These are phyloP conservation scores for Pandemis heparana DNA, from an alignment of 2,888 invertebrate genomes.

Conservation along the genomic window DNA sequence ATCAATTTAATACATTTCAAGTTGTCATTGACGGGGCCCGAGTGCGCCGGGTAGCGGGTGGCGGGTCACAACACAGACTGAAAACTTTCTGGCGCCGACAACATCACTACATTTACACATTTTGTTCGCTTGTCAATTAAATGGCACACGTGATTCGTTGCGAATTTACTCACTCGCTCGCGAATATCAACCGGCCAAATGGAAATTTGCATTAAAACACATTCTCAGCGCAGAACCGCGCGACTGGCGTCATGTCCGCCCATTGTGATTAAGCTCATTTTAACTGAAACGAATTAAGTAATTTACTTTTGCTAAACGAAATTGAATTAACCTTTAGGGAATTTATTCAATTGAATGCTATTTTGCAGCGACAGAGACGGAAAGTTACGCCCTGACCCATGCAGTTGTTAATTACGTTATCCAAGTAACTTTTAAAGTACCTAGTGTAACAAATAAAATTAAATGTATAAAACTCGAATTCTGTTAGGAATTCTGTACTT, in stretches of 20 bases:
- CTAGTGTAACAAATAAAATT: neutral
- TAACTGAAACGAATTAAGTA: conserved; percentile 42
- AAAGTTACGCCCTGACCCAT: conserved; percentile 2
- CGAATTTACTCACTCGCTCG: conserved; percentile 76
- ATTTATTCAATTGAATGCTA: conserved; percentile 15
- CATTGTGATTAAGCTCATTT: conserved; percentile 43
- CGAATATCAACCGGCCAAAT: conserved; percentile 76
- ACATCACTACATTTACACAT: conserved; percentile 68
- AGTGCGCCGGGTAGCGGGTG: conserved; percentile 41
- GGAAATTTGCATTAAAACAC: conserved; percentile 81
- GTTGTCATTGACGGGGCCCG: conserved; percentile 57
- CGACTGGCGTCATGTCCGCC: conserved; percentile 45
- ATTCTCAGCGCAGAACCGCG: conserved; percentile 53
- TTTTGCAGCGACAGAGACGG: neutral
- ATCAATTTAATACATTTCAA: conserved; percentile 66
- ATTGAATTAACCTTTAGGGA: conserved; percentile 25
- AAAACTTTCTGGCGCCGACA: conserved; percentile 65
- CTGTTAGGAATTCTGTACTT: conserved; percentile 11
- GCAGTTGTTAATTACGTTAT: neutral
- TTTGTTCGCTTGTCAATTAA: conserved; percentile 82
- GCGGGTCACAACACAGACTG: conserved; percentile 54
- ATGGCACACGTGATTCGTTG: conserved; percentile 77
- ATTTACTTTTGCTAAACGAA: conserved; percentile 15
- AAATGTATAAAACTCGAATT: conserved; percentile 12
- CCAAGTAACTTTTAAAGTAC: neutral